These are phyloP conservation scores for Piscicola geometra DNA, from an alignment of 2,888 invertebrate species.

Conservation along the genomic window DNA sequence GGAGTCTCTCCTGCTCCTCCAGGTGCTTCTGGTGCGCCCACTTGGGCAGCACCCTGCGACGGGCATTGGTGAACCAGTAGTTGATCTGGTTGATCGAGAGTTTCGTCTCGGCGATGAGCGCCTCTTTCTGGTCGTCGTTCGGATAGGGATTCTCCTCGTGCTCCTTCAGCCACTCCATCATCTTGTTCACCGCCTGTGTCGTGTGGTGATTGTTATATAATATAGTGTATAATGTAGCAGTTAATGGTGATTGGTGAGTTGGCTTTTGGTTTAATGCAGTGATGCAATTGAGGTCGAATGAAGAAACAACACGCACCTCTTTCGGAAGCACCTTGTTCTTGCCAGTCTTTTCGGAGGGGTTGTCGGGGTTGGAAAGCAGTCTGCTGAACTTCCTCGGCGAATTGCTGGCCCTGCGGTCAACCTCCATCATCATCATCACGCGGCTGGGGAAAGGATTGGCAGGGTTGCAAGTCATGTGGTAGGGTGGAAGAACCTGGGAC, in stretches of 20 bases:
- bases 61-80: slow-evolving; percentile 56
- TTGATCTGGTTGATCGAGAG: slow-evolving; percentile 56
- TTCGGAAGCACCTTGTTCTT: slow-evolving; percentile 45
- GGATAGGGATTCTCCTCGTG: slow-evolving; percentile 57
- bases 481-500: background rate
- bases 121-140: slow-evolving; percentile 56
- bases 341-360: slow-evolving; percentile 37
- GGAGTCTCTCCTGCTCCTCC: slow-evolving; percentile 35
- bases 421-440: slow-evolving; percentile 31
- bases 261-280: too few species aligned
- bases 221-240: too few species aligned
- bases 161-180: slow-evolving; percentile 55
- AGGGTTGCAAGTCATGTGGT: slow-evolving; percentile 12
- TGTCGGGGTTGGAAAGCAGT: slow-evolving; percentile 24
- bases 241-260: background rate
- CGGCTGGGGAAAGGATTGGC: slow-evolving; percentile 6
- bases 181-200: slow-evolving; percentile 53
- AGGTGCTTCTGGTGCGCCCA: slow-evolving; percentile 48
- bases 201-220: background rate
- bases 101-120: slow-evolving; percentile 54
- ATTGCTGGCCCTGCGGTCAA: slow-evolving; percentile 22
- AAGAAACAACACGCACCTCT: slow-evolving; percentile 43
- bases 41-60: slow-evolving; percentile 55
- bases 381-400: slow-evolving; percentile 35
- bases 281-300: background rate